Percentiles rank a stretch among this genome's conserved stretches.
phyloP scores from a whole-genome alignment of 2,113 vertebrate genomes.

The Morone saxatilis region DNA sequence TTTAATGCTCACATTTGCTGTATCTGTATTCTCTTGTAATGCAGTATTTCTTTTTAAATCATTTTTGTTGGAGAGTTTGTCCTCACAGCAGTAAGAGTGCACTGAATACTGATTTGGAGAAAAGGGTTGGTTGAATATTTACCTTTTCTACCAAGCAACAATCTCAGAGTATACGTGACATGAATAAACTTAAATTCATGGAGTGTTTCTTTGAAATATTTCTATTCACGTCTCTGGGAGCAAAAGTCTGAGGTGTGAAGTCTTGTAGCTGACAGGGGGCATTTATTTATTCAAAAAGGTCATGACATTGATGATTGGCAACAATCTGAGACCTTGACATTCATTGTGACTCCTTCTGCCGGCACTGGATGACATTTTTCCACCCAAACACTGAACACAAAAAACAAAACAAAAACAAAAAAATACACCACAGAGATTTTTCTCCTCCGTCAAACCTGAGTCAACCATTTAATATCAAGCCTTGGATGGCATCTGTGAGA shows the following conservation, averaged over 20 bases:
- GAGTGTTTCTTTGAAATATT: background rate
- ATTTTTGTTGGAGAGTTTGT: background rate
- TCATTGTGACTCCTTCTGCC: background rate
- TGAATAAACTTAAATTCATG: background rate
- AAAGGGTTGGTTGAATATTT: background rate
- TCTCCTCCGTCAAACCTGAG: background rate
- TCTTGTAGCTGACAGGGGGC: background rate
- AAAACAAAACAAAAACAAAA: background rate
- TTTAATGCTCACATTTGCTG: background rate
- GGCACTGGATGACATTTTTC: background rate
- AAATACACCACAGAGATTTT: background rate
- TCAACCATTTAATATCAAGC: background rate
- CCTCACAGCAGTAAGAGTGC: background rate
- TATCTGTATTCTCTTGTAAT: background rate
- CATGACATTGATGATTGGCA: background rate
- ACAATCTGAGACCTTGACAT: background rate
- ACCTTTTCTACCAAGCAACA: background rate
- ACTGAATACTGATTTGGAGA: background rate
- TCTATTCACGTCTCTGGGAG: background rate
- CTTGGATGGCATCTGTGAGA: constrained; percentile 30
- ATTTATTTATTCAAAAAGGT: background rate
- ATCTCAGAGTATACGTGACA: background rate
- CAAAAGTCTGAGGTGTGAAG: background rate
- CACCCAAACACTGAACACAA: background rate
- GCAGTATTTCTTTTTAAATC: background rate